Percentiles rank a stretch among this genome's conserved stretches.
phyloP scores from a whole-genome alignment of 2,113 vertebrate genomes.

The Alectura lathami region DNA sequence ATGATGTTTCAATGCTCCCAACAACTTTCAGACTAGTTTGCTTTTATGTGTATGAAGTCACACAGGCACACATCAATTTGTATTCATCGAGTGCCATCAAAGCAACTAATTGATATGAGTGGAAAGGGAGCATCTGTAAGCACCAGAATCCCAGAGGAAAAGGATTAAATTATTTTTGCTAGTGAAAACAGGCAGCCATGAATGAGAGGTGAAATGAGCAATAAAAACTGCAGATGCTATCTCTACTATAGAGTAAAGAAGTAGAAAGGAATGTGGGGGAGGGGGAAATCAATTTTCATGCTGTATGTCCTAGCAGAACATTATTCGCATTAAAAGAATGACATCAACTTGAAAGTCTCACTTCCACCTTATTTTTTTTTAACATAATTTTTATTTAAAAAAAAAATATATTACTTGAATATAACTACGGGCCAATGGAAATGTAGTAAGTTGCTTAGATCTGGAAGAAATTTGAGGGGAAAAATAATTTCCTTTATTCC shows the following conservation, averaged over 20 bases:
- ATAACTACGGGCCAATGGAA: not conserved
- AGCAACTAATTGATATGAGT: not conserved
- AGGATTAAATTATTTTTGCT: not conserved
- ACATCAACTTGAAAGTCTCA: slow-evolving; percentile 56
- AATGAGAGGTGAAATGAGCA: slow-evolving; percentile 22
- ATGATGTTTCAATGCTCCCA: not conserved
- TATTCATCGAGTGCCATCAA: not conserved
- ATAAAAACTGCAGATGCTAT: not conserved
- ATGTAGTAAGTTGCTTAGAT: not conserved
- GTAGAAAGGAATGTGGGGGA: not conserved
- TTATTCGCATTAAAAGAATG: slow-evolving; percentile 47
- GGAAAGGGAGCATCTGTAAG: slow-evolving; percentile 9
- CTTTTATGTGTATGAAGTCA: not conserved
- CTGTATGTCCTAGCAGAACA: slow-evolving; percentile 16
- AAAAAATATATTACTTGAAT: not conserved
- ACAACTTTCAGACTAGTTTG: not conserved
- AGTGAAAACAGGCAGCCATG: not conserved
- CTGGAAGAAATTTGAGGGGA: not conserved
- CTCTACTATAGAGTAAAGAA: not conserved
- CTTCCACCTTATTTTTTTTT: not conserved
- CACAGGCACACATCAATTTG: not conserved
- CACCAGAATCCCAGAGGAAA: slow-evolving; percentile 6
- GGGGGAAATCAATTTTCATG: slow-evolving; percentile 25
- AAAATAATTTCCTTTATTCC: not conserved
- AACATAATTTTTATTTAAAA: not conserved